A percentile compares a stretch with the other conserved stretches of the same genome.
These are phyloP conservation scores for Mus minutoides DNA, from an alignment of 2,797 vertebrate species.

Conservation along the genomic window DNA sequence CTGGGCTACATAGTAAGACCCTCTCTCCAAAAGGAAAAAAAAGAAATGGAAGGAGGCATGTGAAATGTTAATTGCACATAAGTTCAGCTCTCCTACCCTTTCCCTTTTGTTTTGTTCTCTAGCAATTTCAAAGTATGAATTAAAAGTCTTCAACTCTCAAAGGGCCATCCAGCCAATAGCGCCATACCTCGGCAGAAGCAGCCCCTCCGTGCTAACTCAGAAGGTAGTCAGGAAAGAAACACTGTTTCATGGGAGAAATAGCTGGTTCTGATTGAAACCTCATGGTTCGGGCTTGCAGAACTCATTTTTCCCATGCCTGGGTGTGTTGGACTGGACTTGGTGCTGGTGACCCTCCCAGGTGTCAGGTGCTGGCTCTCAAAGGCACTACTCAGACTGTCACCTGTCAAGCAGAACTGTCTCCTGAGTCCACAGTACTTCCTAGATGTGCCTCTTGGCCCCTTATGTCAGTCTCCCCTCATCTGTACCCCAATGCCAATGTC, in stretches of 20 bases:
- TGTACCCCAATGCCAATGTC: background rate
- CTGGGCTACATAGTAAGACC: background rate
- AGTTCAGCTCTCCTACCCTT: background rate
- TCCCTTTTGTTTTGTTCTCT: background rate
- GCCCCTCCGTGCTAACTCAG: background rate
- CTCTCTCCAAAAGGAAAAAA: background rate
- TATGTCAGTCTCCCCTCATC: background rate
- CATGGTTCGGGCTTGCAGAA: background rate
- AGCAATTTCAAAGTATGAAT: background rate
- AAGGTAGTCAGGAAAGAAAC: rapidly evolving
- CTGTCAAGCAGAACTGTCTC: background rate
- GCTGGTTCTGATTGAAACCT: background rate
- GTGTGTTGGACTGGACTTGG: background rate
- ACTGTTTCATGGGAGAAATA: background rate
- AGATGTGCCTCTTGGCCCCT: background rate
- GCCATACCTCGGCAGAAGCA: background rate
- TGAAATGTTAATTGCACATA: background rate
- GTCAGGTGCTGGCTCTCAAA: background rate
- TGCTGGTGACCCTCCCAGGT: background rate
- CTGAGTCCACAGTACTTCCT: background rate
- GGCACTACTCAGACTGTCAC: background rate
- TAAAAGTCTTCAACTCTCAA: background rate
- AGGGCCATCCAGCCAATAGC: background rate
- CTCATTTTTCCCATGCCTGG: background rate
- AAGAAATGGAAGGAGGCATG: background rate